Evolutionary conservation across 2,113 vertebrate species (phyloP), one percentile per base, ranked within the genome.

Genomic region (Tichodroma muraria): DNA sequence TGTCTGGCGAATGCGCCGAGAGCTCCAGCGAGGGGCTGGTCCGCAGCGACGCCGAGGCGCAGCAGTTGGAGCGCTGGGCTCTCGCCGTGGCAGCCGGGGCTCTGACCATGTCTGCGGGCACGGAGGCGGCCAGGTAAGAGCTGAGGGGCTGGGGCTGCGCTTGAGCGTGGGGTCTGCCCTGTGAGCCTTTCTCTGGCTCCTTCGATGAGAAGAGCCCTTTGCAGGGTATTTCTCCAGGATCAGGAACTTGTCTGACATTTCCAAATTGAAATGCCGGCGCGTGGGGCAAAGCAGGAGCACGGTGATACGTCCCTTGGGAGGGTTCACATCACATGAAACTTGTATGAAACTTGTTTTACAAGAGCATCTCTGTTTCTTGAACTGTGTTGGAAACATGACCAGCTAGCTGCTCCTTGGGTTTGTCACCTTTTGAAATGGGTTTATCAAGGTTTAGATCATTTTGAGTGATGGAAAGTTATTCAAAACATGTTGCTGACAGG

Each of bases 381-480:
- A 0, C 66, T 9, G 30, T 12, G 30, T 25, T 31, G 66, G 37
- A 37, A 57, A 27, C 2, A 3, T 0, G 0, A 60, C 19, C 37
- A 16, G 35, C 61, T 35, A 16, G 35, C 61, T 37, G 37, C 30
- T 33, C 2, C 47, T 49, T 4, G 33, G 11, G 27, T 28, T 94
- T 20, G 5, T 68, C 24, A 3, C 30, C 20, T 61, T 82, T 80
- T 56, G 8, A 23, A 69, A 47, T 9, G 9, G 27, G 13, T 66
- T 70, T 31, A 4, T 10, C 22, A 5, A 50, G 38, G 66, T 89
- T 61, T 44, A n/a, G 9, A 38, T 57, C 50, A 25, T 50, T 40
- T 66, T 7, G 24, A 73, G 38, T 10, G 27, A 30, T 33, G 44
- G 33, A 27, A 81, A 92, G 18, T 69, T 38, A 20, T 9, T 72